Evolutionary conservation across 2,888 invertebrate species (phyloP).

Genomic region (Drosophila leonis): DNA sequence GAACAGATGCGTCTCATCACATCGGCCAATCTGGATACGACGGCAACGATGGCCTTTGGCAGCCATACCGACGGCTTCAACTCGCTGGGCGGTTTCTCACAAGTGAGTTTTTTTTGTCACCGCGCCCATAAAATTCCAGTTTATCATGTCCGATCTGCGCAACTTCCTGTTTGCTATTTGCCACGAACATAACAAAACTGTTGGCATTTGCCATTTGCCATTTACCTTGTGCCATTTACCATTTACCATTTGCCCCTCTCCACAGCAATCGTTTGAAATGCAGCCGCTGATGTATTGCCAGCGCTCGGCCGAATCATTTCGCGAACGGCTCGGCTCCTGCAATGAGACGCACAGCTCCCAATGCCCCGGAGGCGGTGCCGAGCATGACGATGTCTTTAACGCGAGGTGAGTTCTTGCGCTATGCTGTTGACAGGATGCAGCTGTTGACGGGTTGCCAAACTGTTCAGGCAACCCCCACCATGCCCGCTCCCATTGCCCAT

Average conservation of each 20-base stretch:
- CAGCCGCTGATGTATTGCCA: conserved; percentile 82
- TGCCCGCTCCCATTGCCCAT: conserved; percentile 17
- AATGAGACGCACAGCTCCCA: conserved; percentile 82
- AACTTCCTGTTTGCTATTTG: conserved; percentile 69
- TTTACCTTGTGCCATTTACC: no score
- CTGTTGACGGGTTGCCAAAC: conserved; percentile 81
- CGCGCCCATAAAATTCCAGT: conserved; percentile 55
- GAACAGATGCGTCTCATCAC: conserved; percentile 84
- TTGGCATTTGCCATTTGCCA: no score
- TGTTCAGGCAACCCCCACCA: conserved; percentile 1
- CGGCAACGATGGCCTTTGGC: conserved; percentile 83
- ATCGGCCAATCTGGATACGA: conserved; percentile 84
- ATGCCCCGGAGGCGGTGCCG: conserved; percentile 63
- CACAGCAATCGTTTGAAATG: conserved; percentile 80
- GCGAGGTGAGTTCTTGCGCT: conserved; percentile 78
- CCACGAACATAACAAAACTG: conserved; percentile 8
- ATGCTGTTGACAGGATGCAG: conserved; percentile 76
- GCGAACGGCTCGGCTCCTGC: conserved; percentile 84
- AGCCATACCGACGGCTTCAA: conserved; percentile 84
- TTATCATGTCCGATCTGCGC: conserved; percentile 66
- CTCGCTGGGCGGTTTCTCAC: conserved; percentile 82
- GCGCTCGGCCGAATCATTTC: conserved; percentile 82
- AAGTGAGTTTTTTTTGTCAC: conserved; percentile 66
- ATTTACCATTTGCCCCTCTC: conserved; percentile 23
- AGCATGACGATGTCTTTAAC: conserved; percentile 84